Evolutionary conservation across 2,113 vertebrate species (phyloP), one percentile per base, ranked within the genome.

Genomic region (Telmatochromis brachygnathus): DNA sequence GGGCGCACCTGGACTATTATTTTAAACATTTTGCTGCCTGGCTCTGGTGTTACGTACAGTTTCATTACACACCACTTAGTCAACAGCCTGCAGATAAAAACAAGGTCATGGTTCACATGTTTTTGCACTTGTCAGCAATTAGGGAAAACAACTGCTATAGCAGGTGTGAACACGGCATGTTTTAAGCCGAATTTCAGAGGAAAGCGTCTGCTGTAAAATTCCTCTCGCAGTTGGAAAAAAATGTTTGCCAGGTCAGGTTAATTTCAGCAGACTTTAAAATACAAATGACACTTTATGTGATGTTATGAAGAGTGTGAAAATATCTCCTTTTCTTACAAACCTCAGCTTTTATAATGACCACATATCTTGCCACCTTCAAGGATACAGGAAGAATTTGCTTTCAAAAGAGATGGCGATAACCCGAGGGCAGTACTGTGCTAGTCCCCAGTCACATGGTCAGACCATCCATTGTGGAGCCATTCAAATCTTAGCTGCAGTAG

Each of bases 361-460:
- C 35, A 26, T 85, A 75, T 85, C 42, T 87, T 82, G 47, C 51
- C 10, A 62, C 35, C 54, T 79, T 81, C n/a, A 65, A 89, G 79
- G 30, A 47, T 7, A 19, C 19, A 83, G 26, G n/a, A 73, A 53
- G 80, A 85, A 83, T 81, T 39, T 55, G 28, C 73, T 89, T 90
- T 91, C 17, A 88, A 82, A 53, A 83, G 45, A 88, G 75, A 91
- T 92, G 82, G 45, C 83, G 81, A 89, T 93, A 65, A 94, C 94
- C 93, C 9, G 75, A 92, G 93, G 94, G 92, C 87, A 92, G 51
- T 5, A 77, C 83, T 87, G 91, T 95, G 83, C 90, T 91, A 8
- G 86, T 90, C 81, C 84, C 58, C 53, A 79, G 93, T 94, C 94
- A 94, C 94, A 92, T 95, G 93, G 35, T 87, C 86, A 30, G 83